These are phyloP conservation scores for Graptemys geographica DNA, from an alignment of 2,797 vertebrate genomes.

Conservation along the genomic window DNA sequence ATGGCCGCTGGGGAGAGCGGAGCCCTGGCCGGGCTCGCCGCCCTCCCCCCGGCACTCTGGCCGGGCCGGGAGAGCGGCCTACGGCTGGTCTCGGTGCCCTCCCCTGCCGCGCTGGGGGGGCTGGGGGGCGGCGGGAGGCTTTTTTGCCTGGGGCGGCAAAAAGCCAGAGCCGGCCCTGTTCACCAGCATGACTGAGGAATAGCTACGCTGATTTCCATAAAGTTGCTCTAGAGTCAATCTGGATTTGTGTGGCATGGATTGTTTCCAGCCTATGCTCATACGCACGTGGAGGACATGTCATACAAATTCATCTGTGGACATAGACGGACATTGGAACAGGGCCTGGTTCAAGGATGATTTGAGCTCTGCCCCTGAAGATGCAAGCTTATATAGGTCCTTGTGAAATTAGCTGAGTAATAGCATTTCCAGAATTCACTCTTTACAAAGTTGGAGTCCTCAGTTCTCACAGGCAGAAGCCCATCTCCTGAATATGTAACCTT, in stretches of 20 bases:
- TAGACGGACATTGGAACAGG: accelerated
- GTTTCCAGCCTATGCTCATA: neutral
- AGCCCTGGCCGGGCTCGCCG: too few species aligned
- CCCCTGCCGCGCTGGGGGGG: too few species aligned
- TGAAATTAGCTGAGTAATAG: neutral
- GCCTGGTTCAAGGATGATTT: neutral
- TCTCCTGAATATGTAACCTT: neutral
- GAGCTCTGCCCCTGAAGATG: neutral
- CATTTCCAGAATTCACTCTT: neutral
- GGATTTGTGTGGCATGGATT: neutral
- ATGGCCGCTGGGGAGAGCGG: too few species aligned
- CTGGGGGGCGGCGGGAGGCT: too few species aligned
- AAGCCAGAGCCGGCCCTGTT: neutral
- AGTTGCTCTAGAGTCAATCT: neutral
- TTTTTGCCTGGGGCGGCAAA: too few species aligned
- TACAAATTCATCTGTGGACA: slow-evolving; percentile 33
- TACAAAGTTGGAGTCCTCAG: accelerated
- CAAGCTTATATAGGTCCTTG: neutral
- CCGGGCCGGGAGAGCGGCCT: too few species aligned
- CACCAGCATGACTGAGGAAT: neutral
- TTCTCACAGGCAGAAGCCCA: neutral
- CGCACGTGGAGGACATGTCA: neutral
- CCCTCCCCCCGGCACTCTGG: too few species aligned
- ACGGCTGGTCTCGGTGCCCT: too few species aligned
- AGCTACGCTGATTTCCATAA: slow-evolving; percentile 38